Conservation (phyloP, 1,140 invertebrate species). For the Bombus cullumanus region DNA sequence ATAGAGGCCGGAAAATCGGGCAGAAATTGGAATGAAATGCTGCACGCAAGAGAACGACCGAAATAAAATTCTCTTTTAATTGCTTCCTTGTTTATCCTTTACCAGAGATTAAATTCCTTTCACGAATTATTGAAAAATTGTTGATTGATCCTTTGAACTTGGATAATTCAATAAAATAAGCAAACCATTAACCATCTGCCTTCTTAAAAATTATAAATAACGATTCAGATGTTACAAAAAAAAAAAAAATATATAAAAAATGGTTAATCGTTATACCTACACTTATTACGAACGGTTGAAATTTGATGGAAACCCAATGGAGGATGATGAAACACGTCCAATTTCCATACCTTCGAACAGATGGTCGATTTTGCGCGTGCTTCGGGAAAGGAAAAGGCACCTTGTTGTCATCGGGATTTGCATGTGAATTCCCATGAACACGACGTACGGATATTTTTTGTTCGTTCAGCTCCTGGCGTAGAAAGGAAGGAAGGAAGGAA, state of each 20-base stretch:
- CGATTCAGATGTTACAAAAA: background rate
- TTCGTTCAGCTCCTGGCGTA: constrained; percentile 30
- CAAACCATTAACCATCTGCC: too few relatives aligned
- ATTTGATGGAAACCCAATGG: background rate
- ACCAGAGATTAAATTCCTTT: background rate
- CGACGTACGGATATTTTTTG: constrained; percentile 58
- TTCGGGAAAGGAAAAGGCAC: constrained; percentile 50
- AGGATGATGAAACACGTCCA: background rate
- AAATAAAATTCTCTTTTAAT: constrained; percentile 41
- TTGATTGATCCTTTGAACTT: background rate
- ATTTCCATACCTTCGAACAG: constrained; percentile 57
- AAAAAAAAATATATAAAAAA: too few relatives aligned
- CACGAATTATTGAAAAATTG: background rate
- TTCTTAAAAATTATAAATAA: background rate
- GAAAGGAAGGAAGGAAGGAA: constrained; percentile 53
- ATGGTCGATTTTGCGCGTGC: constrained; percentile 55
- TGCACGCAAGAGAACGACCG: background rate
- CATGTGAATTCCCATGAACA: constrained; percentile 71
- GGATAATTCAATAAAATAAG: background rate
- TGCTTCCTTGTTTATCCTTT: background rate
- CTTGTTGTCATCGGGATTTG: constrained; percentile 68
- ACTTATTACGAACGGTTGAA: background rate
- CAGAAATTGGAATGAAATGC: constrained; percentile 31
- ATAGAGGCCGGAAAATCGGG: constrained; percentile 24
- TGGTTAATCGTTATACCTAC: background rate